A percentile compares a stretch with the other conserved stretches of the same genome.
Conservation (phyloP, 2,888 invertebrate species). For the Nomada goodeniana region DNA sequence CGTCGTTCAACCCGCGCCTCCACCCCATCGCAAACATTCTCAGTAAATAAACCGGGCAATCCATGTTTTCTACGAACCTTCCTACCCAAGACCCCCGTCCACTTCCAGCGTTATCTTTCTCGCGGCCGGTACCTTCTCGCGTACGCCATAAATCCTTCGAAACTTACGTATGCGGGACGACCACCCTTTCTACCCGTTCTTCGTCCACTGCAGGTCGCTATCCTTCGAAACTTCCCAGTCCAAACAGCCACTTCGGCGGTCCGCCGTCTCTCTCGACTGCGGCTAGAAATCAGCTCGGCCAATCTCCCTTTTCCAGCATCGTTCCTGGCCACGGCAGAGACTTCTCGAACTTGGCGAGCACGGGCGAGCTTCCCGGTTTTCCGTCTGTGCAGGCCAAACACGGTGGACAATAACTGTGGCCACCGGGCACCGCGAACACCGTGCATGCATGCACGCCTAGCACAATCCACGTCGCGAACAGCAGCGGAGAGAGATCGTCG, state of each 20-base stretch:
- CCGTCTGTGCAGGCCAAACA: slow-evolving; percentile 36
- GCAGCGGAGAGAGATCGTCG: slow-evolving; percentile 56
- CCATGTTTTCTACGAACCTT: slow-evolving; percentile 19
- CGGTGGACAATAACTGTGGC: slow-evolving; percentile 70
- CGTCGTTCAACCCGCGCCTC: slow-evolving; percentile 17
- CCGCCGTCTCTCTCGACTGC: slow-evolving; percentile 4
- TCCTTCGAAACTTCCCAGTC: slow-evolving; percentile 36
- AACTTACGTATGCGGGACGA: slow-evolving; percentile 74
- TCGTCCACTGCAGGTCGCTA: not conserved
- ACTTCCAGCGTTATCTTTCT: slow-evolving; percentile 64
- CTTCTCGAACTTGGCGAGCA: not conserved
- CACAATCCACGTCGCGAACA: slow-evolving; percentile 49
- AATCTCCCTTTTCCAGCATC: not conserved
- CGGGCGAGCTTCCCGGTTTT: slow-evolving; percentile 41
- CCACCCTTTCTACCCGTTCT: slow-evolving; percentile 16
- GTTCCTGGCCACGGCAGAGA: not conserved
- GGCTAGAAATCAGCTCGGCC: not conserved
- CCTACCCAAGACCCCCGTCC: not conserved
- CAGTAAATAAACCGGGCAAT: slow-evolving; percentile 49
- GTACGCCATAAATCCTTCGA: slow-evolving; percentile 70
- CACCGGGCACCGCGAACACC: slow-evolving; percentile 57
- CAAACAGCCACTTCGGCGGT: slow-evolving; percentile 29
- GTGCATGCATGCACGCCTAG: slow-evolving; percentile 49
- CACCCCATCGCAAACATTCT: slow-evolving; percentile 24
- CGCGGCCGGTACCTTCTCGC: slow-evolving; percentile 25